Conservation (phyloP, 2,797 vertebrate species). For the Choloepus didactylus region DNA sequence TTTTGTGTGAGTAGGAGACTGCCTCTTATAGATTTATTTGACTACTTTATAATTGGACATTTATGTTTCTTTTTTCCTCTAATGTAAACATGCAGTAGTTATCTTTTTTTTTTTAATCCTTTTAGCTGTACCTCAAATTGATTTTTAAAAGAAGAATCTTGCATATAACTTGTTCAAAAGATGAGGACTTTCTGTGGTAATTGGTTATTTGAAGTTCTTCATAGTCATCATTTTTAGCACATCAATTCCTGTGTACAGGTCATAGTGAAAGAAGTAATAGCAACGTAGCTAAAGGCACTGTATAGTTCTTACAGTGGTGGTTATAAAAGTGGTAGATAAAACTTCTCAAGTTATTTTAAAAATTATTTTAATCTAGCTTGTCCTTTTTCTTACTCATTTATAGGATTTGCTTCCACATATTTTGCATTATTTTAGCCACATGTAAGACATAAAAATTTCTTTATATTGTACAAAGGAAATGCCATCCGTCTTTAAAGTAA, state of each 20-base stretch:
- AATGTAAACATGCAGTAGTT: too few species aligned
- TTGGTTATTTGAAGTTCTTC: slow-evolving; percentile 3
- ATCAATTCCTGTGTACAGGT: background rate
- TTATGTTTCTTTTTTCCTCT: background rate
- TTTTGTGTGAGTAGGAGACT: background rate
- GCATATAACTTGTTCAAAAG: background rate
- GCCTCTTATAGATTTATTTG: background rate
- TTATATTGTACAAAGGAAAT: background rate
- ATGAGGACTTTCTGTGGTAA: background rate
- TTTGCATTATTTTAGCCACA: background rate
- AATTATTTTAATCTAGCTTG: background rate
- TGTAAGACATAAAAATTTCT: background rate
- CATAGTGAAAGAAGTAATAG: background rate
- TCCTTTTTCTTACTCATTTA: background rate
- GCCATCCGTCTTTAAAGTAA: background rate
- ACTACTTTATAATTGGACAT: background rate
- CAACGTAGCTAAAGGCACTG: background rate
- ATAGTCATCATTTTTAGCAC: background rate
- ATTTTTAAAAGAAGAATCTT: slow-evolving; percentile 40
- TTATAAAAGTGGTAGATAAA: background rate
- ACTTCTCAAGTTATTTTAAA: background rate
- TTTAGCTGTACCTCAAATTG: background rate
- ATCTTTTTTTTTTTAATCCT: background rate
- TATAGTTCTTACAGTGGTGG: background rate
- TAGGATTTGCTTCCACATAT: slow-evolving; percentile 26